Percentiles rank a stretch among this genome's conserved stretches.
phyloP scores from a whole-genome alignment of 2,888 invertebrate genomes.

The Acanthopleura granulata region DNA sequence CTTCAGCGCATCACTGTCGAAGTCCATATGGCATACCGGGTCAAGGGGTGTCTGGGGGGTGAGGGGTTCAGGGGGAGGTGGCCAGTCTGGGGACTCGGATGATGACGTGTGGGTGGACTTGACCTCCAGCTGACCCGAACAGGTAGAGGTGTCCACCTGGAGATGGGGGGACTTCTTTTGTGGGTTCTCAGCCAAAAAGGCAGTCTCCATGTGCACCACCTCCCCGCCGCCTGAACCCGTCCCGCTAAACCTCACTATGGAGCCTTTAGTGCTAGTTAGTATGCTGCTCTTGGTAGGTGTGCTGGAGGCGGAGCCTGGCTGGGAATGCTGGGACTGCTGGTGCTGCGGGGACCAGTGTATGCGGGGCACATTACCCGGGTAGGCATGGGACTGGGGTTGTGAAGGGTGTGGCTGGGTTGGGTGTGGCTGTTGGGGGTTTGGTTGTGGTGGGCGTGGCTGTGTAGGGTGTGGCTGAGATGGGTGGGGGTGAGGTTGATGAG shows the following conservation, averaged over 20 bases:
- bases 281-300: not conserved
- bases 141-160: not conserved
- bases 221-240: not conserved
- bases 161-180: not conserved
- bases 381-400: not conserved
- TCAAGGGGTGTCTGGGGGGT: slow-evolving; percentile 57
- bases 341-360: slow-evolving; percentile 15
- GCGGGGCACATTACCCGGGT: not conserved
- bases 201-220: slow-evolving; percentile 4
- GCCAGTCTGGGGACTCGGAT: slow-evolving; percentile 63
- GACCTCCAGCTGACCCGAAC: slow-evolving; percentile 9
- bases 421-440: not conserved
- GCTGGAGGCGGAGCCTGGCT: not conserved
- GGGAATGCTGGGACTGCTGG: not conserved
- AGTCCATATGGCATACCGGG: slow-evolving; percentile 64
- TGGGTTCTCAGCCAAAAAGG: not conserved
- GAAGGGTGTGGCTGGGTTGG: not conserved
- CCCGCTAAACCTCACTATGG: not conserved
- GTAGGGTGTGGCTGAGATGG: not conserved
- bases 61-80: slow-evolving; percentile 62
- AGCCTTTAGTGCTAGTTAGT: not conserved
- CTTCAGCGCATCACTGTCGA: slow-evolving; percentile 89
- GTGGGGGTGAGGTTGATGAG: not conserved
- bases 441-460: not conserved
- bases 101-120: slow-evolving; percentile 66